Base-by-base conservation (phyloP, 2,797 vertebrate species). In the Pseudopleuronectes americanus region DNA sequence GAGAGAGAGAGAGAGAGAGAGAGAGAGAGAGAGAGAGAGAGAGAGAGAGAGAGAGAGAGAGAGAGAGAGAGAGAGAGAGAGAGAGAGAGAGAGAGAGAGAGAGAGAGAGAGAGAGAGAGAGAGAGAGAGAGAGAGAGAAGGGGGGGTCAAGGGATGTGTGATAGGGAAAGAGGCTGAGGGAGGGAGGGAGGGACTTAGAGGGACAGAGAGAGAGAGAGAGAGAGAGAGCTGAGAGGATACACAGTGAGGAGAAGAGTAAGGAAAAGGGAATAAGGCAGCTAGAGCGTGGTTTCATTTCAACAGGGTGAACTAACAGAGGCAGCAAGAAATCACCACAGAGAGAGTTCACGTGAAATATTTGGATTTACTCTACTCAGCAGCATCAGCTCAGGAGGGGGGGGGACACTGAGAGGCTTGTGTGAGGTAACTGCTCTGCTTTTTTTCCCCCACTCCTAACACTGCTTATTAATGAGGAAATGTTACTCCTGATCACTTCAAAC, bases 391-490 rank as follows among this genome's bases (percentile, higher is more conserved):
- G n/a, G 3, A 10, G 56, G 36, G n/a, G 31, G 57, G 16, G 26
- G 45, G 54, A 81, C 68, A 76, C 63, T 49, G 70, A 70, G 16
- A 56, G 31, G 24, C 63, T 60, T 71, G 57, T 74, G 48, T 19
- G 58, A 88, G 79, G 82, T 86, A 84, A 77, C 19, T 38, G 47
- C 54, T 64, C 63, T 31, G 63, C 52, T 76, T 76, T 77, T 63
- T 80, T 63, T 41, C 17, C 43, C 43, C 43, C 22, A 48, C 41
- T 75, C 36, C 36, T 66, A 6, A 21, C 41, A 24, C 61, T 51
- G 64, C 69, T 76, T 22, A 56, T 56, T 57, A 28, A 68, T 56
- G 28, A 71, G 64, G 26, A 38, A 45, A 57, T 12, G 31, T 49
- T 3, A 63, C 10, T 65, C 9, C 51, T 24, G 22, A 23, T 51